A percentile compares a stretch with the other conserved stretches of the same genome.
These are phyloP conservation scores for Tetragnatha versicolor DNA, from an alignment of 1,140 invertebrate genomes.

Conservation along the genomic window DNA sequence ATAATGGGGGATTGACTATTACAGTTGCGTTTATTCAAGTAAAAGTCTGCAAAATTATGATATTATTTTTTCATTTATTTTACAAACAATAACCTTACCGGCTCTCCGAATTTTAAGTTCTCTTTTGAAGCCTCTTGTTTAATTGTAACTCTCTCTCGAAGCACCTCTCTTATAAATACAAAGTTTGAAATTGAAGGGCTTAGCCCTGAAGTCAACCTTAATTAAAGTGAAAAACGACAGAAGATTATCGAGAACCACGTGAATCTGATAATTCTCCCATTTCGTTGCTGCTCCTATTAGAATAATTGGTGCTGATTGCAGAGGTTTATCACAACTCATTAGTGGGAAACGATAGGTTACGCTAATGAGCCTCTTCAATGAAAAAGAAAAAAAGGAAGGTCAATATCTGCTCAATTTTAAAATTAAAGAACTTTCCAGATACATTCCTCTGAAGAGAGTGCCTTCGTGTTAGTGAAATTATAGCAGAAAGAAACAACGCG, in stretches of 20 bases:
- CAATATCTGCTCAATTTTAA: conserved; percentile 28
- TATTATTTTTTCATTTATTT: too few species aligned
- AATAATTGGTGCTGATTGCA: conserved; percentile 51
- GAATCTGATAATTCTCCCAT: conserved; percentile 51
- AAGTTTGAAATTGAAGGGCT: conserved; percentile 12
- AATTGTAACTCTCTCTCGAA: too few species aligned
- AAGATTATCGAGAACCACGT: conserved; percentile 38
- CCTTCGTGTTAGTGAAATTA: too few species aligned
- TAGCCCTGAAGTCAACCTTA: conserved; percentile 32
- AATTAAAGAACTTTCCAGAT: conserved; percentile 35
- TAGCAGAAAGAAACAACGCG: too few species aligned
- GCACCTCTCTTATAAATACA: too few species aligned
- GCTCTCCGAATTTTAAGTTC: too few species aligned
- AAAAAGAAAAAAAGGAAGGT: neutral
- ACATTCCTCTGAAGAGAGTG: too few species aligned
- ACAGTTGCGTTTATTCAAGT: too few species aligned
- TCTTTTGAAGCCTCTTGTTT: too few species aligned
- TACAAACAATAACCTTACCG: too few species aligned
- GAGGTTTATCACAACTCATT: conserved; percentile 50
- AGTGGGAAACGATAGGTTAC: conserved; percentile 43
- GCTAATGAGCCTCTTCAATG: conserved; percentile 32
- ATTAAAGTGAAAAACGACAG: conserved; percentile 38
- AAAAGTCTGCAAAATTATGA: too few species aligned
- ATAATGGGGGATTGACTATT: too few species aligned
- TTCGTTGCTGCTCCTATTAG: conserved; percentile 38